Conservation (phyloP, 1,140 invertebrate genomes). For the Amyelois transitella region DNA sequence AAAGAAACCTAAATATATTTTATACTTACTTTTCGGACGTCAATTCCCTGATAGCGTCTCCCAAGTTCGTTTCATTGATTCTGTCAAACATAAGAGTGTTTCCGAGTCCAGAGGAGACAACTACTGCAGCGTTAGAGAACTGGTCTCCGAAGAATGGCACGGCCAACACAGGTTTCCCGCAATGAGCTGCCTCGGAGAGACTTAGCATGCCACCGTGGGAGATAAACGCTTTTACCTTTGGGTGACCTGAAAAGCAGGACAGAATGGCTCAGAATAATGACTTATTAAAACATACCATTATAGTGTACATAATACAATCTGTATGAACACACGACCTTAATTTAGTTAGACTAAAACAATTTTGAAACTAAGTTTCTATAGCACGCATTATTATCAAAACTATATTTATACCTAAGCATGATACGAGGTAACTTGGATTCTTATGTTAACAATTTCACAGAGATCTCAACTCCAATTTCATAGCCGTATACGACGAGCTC, state of each 20-base stretch:
- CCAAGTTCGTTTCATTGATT: slow-evolving; percentile 43
- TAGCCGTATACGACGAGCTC: no score
- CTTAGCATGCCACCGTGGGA: slow-evolving; percentile 81
- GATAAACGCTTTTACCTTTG: slow-evolving; percentile 78
- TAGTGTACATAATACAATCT: no score
- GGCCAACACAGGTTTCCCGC: slow-evolving; percentile 77
- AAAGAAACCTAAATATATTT: not conserved
- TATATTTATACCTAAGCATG: no score
- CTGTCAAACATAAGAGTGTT: slow-evolving; percentile 35
- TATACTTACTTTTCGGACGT: slow-evolving; percentile 54
- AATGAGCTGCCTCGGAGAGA: slow-evolving; percentile 76
- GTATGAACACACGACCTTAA: not conserved
- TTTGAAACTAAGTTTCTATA: no score
- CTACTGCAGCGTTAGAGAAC: slow-evolving; percentile 65
- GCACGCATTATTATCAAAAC: no score
- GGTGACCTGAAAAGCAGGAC: slow-evolving; percentile 75
- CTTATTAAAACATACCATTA: no score
- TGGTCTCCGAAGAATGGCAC: slow-evolving; percentile 78
- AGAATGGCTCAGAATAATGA: no score
- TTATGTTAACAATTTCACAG: no score
- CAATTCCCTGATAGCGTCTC: slow-evolving; percentile 40
- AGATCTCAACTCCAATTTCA: no score
- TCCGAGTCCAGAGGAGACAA: slow-evolving; percentile 44
- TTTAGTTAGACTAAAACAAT: no score
- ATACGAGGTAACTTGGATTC: no score